Conservation (phyloP, 2,797 vertebrate species). For the Melanotaenia trifasciata region DNA sequence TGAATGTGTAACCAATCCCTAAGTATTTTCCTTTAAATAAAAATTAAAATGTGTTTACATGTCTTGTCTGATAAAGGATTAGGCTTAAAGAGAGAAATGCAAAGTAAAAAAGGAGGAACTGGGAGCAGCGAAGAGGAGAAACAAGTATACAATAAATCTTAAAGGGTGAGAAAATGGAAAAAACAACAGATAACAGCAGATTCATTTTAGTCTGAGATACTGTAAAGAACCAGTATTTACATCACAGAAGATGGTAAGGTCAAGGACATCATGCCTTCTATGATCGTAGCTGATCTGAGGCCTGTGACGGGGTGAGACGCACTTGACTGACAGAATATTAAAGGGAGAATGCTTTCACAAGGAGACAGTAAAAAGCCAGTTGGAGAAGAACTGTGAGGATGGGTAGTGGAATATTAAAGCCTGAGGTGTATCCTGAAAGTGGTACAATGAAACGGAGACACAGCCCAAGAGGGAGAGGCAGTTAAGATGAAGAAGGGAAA, state of each 20-base stretch:
- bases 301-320: conserved; percentile 27
- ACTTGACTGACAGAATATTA: conserved; percentile 53
- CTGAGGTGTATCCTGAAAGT: conserved; percentile 46
- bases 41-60: conserved; percentile 32
- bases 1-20: conserved; percentile 29
- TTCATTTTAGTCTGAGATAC: conserved; percentile 1
- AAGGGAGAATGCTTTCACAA: conserved; percentile 27
- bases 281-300: conserved; percentile 48
- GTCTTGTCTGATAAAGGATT: conserved; percentile 36
- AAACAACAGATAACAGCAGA: neutral
- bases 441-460: conserved; percentile 36
- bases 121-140: neutral
- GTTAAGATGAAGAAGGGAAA: conserved; percentile 34
- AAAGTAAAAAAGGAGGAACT: neutral
- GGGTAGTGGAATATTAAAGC: conserved; percentile 60
- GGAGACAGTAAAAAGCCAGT: conserved; percentile 4
- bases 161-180: conserved; percentile 1
- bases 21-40: conserved; percentile 48
- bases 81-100: neutral
- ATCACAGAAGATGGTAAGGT: conserved; percentile 38
- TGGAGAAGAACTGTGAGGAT: conserved; percentile 15
- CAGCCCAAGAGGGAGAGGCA: conserved; percentile 40
- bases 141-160: conserved; percentile 7
- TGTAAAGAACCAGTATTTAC: conserved; percentile 10
- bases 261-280: conserved; percentile 37